Evolutionary conservation across 2,113 vertebrate species (phyloP).

Genomic region (Prochilodus magdalenae): DNA sequence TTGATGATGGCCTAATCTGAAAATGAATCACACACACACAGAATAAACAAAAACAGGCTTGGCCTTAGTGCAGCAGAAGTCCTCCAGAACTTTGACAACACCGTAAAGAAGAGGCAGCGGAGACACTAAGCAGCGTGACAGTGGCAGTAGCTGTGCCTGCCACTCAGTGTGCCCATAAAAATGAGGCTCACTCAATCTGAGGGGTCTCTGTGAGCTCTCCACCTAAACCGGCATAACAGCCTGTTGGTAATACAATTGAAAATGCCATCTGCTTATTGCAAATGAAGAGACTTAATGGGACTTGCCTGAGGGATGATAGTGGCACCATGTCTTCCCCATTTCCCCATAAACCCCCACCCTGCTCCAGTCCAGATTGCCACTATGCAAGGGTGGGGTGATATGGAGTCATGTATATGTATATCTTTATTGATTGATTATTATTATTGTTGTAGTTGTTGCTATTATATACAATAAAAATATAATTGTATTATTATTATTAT

Average conservation of each 20-base stretch:
- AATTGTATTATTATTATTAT: no score
- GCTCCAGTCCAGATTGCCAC: background rate
- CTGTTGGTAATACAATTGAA: constrained; percentile 51
- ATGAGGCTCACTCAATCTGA: background rate
- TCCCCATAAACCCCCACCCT: background rate
- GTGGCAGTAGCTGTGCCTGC: background rate
- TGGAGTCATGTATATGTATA: no score
- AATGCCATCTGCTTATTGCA: constrained; percentile 56
- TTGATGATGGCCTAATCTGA: constrained; percentile 45
- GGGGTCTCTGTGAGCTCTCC: constrained; percentile 5
- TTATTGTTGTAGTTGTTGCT: no score
- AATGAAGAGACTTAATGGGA: constrained; percentile 51
- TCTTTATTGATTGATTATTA: no score
- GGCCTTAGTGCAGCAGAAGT: background rate
- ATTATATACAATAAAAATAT: no score
- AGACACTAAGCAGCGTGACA: background rate
- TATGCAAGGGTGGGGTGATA: no score
- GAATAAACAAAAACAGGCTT: constrained; percentile 18
- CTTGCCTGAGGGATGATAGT: constrained; percentile 43
- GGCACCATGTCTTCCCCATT: background rate
- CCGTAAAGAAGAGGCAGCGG: background rate
- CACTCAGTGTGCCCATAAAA: background rate
- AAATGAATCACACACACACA: constrained; percentile 26
- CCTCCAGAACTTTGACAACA: constrained; percentile 1
- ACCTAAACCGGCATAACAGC: constrained; percentile 39